Evolutionary conservation across 2,797 vertebrate species (phyloP).

Genomic region (Nannoperca australis): DNA sequence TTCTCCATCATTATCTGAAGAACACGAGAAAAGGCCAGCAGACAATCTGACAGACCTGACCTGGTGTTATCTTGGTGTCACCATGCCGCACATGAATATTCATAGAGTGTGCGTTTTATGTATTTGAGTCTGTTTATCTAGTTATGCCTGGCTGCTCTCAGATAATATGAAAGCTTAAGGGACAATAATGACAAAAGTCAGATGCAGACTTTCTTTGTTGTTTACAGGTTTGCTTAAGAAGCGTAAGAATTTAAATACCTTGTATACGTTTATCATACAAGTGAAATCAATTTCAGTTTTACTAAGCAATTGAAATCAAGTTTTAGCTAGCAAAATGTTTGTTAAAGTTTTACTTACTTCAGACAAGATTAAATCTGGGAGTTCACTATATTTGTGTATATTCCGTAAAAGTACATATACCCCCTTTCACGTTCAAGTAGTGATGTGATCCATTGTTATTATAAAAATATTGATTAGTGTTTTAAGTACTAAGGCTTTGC

Average conservation of each 20-base stretch:
- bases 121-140: constrained; percentile 50
- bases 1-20: constrained; percentile 67
- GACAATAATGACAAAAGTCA: constrained; percentile 36
- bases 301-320: not conserved
- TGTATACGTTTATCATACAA: not conserved
- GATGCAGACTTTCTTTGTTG: constrained; percentile 19
- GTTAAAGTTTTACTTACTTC: too few species aligned
- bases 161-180: constrained; percentile 52
- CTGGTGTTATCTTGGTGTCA: constrained; percentile 66
- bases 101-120: constrained; percentile 44
- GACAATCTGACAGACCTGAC: constrained; percentile 73
- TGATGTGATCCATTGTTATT: not conserved
- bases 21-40: constrained; percentile 65
- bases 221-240: constrained; percentile 1
- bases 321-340: not conserved
- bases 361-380: not conserved
- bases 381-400: not conserved
- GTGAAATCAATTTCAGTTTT: not conserved
- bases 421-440: not conserved
- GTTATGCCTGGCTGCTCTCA: constrained; percentile 51
- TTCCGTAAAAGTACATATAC: not conserved
- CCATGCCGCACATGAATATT: constrained; percentile 74
- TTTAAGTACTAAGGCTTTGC: not conserved
- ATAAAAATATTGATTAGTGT: not conserved
- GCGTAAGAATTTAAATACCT: constrained; percentile 1